Evolutionary conservation across 2,888 invertebrate species (phyloP).

Genomic region (Eristalis tenax): DNA sequence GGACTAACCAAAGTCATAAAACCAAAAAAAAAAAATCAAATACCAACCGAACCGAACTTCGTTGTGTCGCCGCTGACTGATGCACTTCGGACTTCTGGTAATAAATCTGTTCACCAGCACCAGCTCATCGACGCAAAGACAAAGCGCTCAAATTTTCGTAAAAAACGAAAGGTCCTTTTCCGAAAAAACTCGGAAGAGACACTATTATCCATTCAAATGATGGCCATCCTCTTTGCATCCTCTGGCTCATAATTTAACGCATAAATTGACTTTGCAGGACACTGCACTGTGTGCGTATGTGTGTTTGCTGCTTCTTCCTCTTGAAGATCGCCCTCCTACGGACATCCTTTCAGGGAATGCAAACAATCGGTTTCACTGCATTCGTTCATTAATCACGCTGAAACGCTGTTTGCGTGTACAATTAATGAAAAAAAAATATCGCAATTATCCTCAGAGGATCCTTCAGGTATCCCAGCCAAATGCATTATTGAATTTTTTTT

Average conservation of each 20-base stretch:
- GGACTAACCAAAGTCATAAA: conserved; percentile 67
- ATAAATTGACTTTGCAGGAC: conserved; percentile 38
- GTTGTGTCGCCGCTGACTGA: conserved; percentile 27
- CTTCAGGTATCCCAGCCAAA: conserved; percentile 32
- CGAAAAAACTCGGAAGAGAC: neutral
- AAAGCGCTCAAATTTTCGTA: neutral
- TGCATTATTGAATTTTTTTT: neutral
- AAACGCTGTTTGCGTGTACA: conserved; percentile 52
- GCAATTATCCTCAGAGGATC: conserved; percentile 55
- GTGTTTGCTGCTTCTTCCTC: neutral
- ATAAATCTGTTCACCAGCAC: conserved; percentile 59
- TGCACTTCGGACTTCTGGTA: conserved; percentile 52
- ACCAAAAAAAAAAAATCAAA: conserved; percentile 24
- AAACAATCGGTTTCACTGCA: neutral
- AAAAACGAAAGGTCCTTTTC: conserved; percentile 35
- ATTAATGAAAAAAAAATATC: conserved; percentile 46
- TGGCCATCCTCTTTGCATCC: conserved; percentile 53
- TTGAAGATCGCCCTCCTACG: conserved; percentile 15
- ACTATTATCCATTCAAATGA: neutral
- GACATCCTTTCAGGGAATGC: conserved; percentile 11
- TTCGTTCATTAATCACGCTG: conserved; percentile 62
- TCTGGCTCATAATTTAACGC: conserved; percentile 20
- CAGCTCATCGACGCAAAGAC: conserved; percentile 11
- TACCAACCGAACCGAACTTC: conserved; percentile 8
- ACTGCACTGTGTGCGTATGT: conserved; percentile 3